Evolutionary conservation across 1,140 invertebrate genomes (phyloP).

Genomic region (Hycleus phaleratus): DNA sequence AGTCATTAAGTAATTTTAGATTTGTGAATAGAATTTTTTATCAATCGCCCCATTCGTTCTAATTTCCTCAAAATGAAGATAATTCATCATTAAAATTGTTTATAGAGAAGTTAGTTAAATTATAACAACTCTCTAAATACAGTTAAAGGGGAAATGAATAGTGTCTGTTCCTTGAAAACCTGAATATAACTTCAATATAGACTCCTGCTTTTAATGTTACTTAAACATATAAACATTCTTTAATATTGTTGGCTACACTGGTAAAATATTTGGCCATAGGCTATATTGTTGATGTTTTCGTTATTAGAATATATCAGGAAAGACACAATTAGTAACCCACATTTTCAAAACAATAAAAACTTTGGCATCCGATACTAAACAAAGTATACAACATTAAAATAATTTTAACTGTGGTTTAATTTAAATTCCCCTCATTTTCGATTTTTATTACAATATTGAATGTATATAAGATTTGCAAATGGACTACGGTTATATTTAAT

Average conservation of each 20-base stretch:
- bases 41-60: not conserved
- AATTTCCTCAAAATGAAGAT: too few relatives aligned
- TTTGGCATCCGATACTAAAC: too few relatives aligned
- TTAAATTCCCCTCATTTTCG: not conserved
- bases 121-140: too few relatives aligned
- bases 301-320: too few relatives aligned
- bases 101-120: conserved; percentile 2
- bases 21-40: conserved; percentile 9
- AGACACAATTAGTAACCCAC: too few relatives aligned
- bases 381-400: too few relatives aligned
- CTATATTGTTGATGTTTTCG: too few relatives aligned
- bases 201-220: conserved; percentile 18
- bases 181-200: conserved; percentile 19
- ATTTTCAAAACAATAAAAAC: too few relatives aligned
- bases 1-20: conserved; percentile 13
- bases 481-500: too few relatives aligned
- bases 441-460: not conserved
- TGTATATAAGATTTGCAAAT: too few relatives aligned
- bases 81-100: not conserved
- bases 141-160: not conserved
- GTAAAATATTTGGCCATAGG: conserved; percentile 1
- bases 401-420: too few relatives aligned
- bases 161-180: conserved; percentile 16
- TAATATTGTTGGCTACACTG: conserved; percentile 11
- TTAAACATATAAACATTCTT: conserved; percentile 19